phyloP scores from a whole-genome alignment of 1,140 invertebrate species.

The Physella acuta region DNA sequence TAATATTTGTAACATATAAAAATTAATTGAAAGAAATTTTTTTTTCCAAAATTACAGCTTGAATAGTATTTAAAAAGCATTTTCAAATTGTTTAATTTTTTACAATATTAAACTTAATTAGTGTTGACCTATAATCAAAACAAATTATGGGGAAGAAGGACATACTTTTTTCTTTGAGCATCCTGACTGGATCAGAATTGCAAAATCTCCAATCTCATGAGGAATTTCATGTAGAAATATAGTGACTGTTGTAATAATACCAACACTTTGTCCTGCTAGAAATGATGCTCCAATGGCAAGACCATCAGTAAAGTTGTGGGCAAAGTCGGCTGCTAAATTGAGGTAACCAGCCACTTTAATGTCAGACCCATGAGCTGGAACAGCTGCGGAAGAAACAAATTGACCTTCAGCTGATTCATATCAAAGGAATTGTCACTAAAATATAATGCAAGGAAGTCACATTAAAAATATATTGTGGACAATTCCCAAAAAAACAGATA shows the following conservation, averaged over 20 bases:
- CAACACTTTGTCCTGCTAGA: constrained; percentile 73
- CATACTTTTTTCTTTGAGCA: constrained; percentile 80
- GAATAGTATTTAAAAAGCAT: neutral
- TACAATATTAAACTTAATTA: neutral
- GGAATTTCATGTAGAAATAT: constrained; percentile 96
- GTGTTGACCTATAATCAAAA: too few species aligned
- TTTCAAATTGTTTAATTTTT: neutral
- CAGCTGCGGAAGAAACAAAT: neutral
- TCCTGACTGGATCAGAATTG: constrained; percentile 92
- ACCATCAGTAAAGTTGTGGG: constrained; percentile 96
- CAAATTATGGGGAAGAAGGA: too few species aligned
- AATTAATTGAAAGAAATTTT: too few species aligned
- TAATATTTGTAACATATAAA: too few species aligned
- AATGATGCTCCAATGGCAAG: constrained; percentile 96
- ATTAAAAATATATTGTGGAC: too few species aligned
- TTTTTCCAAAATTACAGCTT: too few species aligned
- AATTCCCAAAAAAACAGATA: too few species aligned
- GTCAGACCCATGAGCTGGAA: constrained; percentile 50
- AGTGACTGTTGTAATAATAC: constrained; percentile 84
- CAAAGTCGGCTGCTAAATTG: constrained; percentile 91
- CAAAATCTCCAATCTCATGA: constrained; percentile 98
- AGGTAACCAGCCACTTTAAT: constrained; percentile 92
- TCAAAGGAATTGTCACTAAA: too few species aligned
- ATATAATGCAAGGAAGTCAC: too few species aligned
- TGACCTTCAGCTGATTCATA: too few species aligned